Conservation (phyloP, 2,113 vertebrate species). For the Catharus minimus region DNA sequence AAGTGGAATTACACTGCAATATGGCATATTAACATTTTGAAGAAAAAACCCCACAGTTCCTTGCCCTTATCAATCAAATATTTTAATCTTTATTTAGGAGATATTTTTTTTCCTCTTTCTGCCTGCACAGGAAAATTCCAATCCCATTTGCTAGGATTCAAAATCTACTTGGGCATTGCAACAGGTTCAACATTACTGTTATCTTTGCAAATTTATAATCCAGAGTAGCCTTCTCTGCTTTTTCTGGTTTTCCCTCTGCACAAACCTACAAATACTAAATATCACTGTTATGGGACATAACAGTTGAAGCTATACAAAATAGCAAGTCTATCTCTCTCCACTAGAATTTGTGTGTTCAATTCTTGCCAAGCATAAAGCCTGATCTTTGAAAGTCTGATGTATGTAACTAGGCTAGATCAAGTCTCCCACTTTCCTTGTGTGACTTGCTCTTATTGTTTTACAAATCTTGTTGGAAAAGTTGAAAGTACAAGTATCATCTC, state of each 20-base stretch:
- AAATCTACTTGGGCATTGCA: background rate
- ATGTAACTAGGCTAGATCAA: background rate
- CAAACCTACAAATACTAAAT: background rate
- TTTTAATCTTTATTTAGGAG: constrained; percentile 8
- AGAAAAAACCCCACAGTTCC: constrained; percentile 9
- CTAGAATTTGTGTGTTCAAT: background rate
- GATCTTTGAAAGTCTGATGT: background rate
- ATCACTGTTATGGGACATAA: background rate
- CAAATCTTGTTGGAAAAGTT: background rate
- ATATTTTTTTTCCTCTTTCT: background rate
- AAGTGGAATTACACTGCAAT: constrained; percentile 34
- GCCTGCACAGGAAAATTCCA: background rate
- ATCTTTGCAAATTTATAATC: background rate
- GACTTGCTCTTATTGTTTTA: rapidly evolving
- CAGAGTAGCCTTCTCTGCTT: background rate
- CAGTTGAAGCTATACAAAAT: background rate
- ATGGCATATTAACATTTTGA: constrained; percentile 35
- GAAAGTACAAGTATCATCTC: background rate
- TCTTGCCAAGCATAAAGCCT: background rate
- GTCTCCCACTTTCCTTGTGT: background rate
- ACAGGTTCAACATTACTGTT: background rate
- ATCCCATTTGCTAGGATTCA: background rate
- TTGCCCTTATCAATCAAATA: constrained; percentile 28
- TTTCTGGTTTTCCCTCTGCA: background rate
- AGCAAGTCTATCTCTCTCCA: background rate